A percentile compares a stretch with the other conserved stretches of the same genome.
Conservation (phyloP, 2,888 invertebrate genomes). For the Drosophila multiciliata region DNA sequence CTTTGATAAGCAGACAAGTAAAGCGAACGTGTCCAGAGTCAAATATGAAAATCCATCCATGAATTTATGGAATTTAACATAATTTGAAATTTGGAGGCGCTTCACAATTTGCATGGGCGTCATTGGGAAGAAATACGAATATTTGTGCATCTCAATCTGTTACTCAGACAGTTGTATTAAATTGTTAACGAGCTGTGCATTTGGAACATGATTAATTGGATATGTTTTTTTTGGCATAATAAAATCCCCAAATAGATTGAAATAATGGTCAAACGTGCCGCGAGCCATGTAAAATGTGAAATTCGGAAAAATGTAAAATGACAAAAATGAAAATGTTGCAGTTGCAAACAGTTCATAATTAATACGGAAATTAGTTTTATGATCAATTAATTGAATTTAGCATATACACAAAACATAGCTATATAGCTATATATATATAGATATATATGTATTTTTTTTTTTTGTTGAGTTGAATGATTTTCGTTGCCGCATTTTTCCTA, state of each 20-base stretch:
- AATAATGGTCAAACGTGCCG: neutral
- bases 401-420: constrained; percentile 24
- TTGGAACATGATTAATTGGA: constrained; percentile 58
- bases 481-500: neutral
- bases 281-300: neutral
- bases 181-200: constrained; percentile 53
- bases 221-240: constrained; percentile 17
- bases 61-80: constrained; percentile 66
- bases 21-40: constrained; percentile 25
- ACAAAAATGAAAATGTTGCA: constrained; percentile 14
- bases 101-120: constrained; percentile 33
- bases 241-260: constrained; percentile 27
- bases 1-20: constrained; percentile 22
- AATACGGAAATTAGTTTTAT: constrained; percentile 57
- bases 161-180: constrained; percentile 14
- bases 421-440: neutral
- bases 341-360: constrained; percentile 36
- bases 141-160: constrained; percentile 3
- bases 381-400: constrained; percentile 59
- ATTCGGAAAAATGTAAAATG: constrained; percentile 2
- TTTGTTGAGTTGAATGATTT: neutral
- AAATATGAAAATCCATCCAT: constrained; percentile 28
- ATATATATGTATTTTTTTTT: neutral
- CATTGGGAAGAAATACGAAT: constrained; percentile 14
- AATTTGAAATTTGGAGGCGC: constrained; percentile 39